Percentiles rank a stretch among this genome's conserved stretches.
These are phyloP conservation scores for Drosophila melanocephala DNA, from an alignment of 2,888 invertebrate genomes.

Conservation along the genomic window DNA sequence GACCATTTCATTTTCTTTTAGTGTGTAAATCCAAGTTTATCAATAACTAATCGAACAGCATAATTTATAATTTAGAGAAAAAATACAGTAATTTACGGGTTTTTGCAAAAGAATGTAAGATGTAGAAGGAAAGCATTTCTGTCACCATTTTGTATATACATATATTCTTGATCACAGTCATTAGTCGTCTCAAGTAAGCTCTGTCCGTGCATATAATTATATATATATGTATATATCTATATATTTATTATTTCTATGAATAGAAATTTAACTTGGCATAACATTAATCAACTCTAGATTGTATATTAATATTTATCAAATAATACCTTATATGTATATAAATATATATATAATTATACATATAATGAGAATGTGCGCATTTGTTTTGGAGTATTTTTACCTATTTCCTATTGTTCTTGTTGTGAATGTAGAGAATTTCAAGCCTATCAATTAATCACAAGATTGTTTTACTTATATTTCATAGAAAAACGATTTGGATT, in stretches of 20 bases:
- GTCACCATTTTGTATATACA: background rate
- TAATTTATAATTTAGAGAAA: background rate
- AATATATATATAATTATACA: no score
- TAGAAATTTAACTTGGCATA: background rate
- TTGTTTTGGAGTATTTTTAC: background rate
- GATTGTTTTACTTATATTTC: background rate
- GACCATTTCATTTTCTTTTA: background rate
- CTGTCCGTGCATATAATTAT: background rate
- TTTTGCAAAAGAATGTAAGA: no score
- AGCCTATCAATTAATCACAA: background rate
- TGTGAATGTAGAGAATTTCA: background rate
- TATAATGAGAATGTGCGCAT: no score
- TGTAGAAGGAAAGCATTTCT: background rate
- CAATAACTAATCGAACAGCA: background rate
- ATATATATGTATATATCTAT: background rate
- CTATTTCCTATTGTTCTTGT: background rate
- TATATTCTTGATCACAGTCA: background rate
- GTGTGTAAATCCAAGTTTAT: background rate
- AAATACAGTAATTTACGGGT: background rate
- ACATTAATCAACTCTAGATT: background rate
- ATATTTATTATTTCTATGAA: background rate
- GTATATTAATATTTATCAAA: background rate
- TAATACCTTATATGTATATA: no score
- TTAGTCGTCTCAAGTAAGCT: background rate
- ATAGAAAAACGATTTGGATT: background rate